Evolutionary conservation across 2,888 invertebrate genomes (phyloP), one percentile per base, ranked within the genome.

Genomic region (Acleris literana): DNA sequence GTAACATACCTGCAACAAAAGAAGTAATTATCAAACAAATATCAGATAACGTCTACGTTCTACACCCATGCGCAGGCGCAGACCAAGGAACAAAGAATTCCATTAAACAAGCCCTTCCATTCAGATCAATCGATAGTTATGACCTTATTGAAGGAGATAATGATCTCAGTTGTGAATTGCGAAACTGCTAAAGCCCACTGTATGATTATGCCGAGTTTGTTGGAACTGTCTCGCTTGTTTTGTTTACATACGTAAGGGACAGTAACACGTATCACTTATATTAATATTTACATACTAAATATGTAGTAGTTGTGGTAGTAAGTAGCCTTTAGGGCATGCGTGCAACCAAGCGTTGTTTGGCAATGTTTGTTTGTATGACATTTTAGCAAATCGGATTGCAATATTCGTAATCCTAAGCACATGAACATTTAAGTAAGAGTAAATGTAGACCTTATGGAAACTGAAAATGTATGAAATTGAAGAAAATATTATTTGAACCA

Each of bases 1-100:
- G 75, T 71, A 84, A 86, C 85, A 73, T 87, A 90, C 90, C 88
- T 88, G 87, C 69, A 89, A 90, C 86, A 88, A 88, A 79, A 76
- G 83, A 84, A 79, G 78, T 77, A 80, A 81, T 80, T 76, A 82
- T 82, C 79, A 75, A 74, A 75, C 72, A 76, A 76, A 77, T 76
- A 73, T 68, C 51, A 74, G 80, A 82, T 80, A 80, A 67, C 71
- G 83, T 83, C 81, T 7, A 33, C 33, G 33, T 33, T 33, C 33
- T 70, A 65, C 68, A 69, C 59, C 62, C 54, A 64, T 68, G 70
- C 70, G 72, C 74, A 76, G 75, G 74, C 76, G 73, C 75, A 77
- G 76, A 60, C 65, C 68, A 46, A 59, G 49, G 52, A 46, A 66
- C 65, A 66, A 66, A 62, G 66, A 66, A 61, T 66, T 66, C 66